Percentiles rank a stretch among this genome's conserved stretches.
phyloP scores from a whole-genome alignment of 2,888 invertebrate species.

The Eupithecia vulgata region DNA sequence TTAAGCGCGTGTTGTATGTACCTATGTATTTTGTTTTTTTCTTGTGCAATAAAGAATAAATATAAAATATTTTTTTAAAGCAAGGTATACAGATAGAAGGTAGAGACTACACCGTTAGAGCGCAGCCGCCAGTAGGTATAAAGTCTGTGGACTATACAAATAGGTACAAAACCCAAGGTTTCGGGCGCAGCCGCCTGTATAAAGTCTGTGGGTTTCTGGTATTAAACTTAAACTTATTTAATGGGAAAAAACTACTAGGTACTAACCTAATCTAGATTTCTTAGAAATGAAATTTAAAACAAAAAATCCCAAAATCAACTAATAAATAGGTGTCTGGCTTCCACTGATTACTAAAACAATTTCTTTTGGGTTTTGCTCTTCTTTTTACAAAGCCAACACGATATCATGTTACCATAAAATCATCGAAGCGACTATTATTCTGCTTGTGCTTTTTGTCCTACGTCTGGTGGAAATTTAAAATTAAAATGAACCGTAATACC shows the following conservation, averaged over 20 bases:
- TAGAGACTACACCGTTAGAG: too few species aligned
- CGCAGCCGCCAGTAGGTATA: too few species aligned
- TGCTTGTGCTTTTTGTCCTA: constrained; percentile 64
- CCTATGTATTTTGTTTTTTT: too few species aligned
- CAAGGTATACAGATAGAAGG: too few species aligned
- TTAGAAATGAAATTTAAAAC: neutral
- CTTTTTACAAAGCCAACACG: constrained; percentile 81
- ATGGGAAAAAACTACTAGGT: neutral
- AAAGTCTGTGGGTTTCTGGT: neutral
- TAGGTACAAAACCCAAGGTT: too few species aligned
- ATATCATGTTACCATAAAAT: constrained; percentile 83
- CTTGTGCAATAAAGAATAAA: too few species aligned
- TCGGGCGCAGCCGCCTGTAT: too few species aligned
- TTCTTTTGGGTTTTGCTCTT: constrained; percentile 77
- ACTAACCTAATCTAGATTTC: neutral
- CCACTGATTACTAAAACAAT: constrained; percentile 80
- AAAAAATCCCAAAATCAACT: constrained; percentile 15
- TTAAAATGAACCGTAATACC: constrained; percentile 46
- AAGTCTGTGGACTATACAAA: too few species aligned
- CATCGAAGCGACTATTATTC: constrained; percentile 82
- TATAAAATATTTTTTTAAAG: too few species aligned
- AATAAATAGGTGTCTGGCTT: constrained; percentile 62
- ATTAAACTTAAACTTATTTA: neutral
- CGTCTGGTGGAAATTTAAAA: constrained; percentile 41
- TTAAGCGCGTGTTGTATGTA: too few species aligned